Evolutionary conservation across 2,113 vertebrate genomes (phyloP).

Genomic region (human (Homo sapiens)): GRCh38 chr12:113827501-113828000

Average conservation of each 20-base stretch:
- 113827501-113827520: background rate
- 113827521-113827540: background rate
- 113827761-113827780: background rate
- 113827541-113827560: background rate
- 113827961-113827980: fast-evolving
- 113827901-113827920: fast-evolving
- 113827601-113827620: background rate
- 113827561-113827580: background rate
- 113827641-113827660: background rate
- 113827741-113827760: background rate
- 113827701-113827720: background rate
- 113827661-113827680: background rate
- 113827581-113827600: background rate
- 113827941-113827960: background rate
- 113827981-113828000: fast-evolving
- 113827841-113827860: background rate
- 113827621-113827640: background rate
- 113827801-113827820: background rate
- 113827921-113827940: fast-evolving
- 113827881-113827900: background rate
- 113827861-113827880: background rate
- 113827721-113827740: fast-evolving
- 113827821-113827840: background rate
- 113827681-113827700: fast-evolving
- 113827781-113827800: background rate